Evolutionary conservation across 1,140 invertebrate genomes (phyloP), one percentile per base, ranked within the genome.

Genomic region (Halictus rubicundus): DNA sequence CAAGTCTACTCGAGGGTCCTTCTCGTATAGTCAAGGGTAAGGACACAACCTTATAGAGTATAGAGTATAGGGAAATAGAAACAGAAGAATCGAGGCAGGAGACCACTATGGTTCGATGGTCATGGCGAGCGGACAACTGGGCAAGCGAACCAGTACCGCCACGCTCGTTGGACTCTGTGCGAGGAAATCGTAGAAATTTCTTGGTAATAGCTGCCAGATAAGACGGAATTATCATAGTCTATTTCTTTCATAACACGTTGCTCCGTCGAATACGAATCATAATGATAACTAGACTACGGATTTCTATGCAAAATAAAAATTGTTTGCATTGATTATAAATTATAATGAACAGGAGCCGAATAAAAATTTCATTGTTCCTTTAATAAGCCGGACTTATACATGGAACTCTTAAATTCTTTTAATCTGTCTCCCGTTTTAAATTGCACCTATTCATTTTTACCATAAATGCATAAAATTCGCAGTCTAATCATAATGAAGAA

Each of bases 171-270:
- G 66, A 57, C 73, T 71, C 61, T 81, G 70, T 69, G 69, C 81
- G 32, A 68, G 84, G 68, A 86, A 86, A 86, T 86, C 54, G 70
- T 75, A 57, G 59, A 75, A 85, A 86, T 86, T 86, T 86, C 85
- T 83, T 74, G 23, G 65, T 71, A 82, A 82, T 82, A 68, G 61
- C 71, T 76, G 72, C 72, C 59, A 68, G 82, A 77, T 80, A 72
- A 57, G 37, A 84, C 78, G 54, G n/a, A 69, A 80, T 84, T 69
- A 84, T 46, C 82, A 71, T 84, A 57, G 19, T 57, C 54, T 57
- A 57, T 57, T 57, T 57, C 54, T 57, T 57, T 9, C n/a, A 9
- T 23, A 57, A 9, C n/a, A n/a, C 7, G n/a, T 57, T 57, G 21
- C 54, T 57, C 21, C 21, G 21, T 7, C 54, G 54, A 57, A n/a